These are phyloP conservation scores for Actias luna DNA, from an alignment of 2,888 invertebrate species.

Conservation along the genomic window DNA sequence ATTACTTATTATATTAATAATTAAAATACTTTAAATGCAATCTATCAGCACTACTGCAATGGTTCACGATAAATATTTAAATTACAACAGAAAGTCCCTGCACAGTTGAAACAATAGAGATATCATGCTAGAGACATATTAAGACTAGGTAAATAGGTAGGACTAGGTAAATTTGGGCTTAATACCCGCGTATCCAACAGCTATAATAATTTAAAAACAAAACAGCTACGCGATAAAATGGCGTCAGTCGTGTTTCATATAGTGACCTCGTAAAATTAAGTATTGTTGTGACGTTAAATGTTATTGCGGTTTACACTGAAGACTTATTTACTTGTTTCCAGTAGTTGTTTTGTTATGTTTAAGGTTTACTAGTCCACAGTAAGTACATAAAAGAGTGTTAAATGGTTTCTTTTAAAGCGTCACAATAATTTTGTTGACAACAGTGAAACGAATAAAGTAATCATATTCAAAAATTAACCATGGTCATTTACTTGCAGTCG, in stretches of 20 bases:
- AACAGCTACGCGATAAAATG: slow-evolving; percentile 58
- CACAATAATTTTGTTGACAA: slow-evolving; percentile 48
- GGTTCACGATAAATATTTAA: slow-evolving; percentile 34
- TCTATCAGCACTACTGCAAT: too few relatives aligned
- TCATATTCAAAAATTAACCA: slow-evolving; percentile 50
- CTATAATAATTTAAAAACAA: neutral
- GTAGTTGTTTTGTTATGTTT: slow-evolving; percentile 13
- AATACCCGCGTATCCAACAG: neutral
- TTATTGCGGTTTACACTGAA: slow-evolving; percentile 36
- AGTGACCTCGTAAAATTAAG: slow-evolving; percentile 49
- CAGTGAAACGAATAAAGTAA: slow-evolving; percentile 58
- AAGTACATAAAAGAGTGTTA: slow-evolving; percentile 39
- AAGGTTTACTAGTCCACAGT: slow-evolving; percentile 38
- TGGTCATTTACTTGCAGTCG: slow-evolving; percentile 72
- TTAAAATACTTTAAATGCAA: too few relatives aligned
- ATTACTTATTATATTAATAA: too few relatives aligned
- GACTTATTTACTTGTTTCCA: slow-evolving; percentile 20
- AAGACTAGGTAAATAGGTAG: too few relatives aligned
- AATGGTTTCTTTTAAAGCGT: slow-evolving; percentile 30
- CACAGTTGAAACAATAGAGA: neutral
- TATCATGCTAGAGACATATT: too few relatives aligned
- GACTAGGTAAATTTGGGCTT: neutral
- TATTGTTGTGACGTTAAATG: slow-evolving; percentile 18
- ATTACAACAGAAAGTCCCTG: neutral
- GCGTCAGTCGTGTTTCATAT: slow-evolving; percentile 60